These are phyloP conservation scores for Leucophora obtusa DNA, from an alignment of 2,888 invertebrate species.

Conservation along the genomic window DNA sequence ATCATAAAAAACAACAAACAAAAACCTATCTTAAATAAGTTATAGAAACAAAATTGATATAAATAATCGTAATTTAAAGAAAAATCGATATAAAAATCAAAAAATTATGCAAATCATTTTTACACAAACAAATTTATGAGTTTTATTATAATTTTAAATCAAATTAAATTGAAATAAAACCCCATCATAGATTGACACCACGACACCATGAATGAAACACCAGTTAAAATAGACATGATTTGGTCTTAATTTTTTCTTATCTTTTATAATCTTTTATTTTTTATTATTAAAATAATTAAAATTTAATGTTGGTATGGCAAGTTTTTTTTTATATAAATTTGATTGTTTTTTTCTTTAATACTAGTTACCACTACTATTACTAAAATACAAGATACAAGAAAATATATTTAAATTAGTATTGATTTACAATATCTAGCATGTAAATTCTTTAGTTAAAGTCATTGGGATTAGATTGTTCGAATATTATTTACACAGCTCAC, in stretches of 20 bases:
- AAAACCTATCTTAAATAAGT: not conserved
- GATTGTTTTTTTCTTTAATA: not conserved
- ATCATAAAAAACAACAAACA: not conserved
- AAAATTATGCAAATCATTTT: not conserved
- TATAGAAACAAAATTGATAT: not conserved
- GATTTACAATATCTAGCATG: conserved; percentile 20
- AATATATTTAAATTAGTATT: conserved; percentile 9
- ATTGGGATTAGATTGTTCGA: conserved; percentile 40
- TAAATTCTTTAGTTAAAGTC: conserved; percentile 36
- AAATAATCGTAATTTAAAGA: conserved; percentile 1
- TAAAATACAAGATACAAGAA: conserved; percentile 10
- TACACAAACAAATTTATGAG: not conserved
- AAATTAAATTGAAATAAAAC: too few species aligned
- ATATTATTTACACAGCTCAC: not conserved
- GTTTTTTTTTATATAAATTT: conserved; percentile 1
- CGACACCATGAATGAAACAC: not conserved
- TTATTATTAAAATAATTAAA: not conserved
- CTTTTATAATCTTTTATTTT: not conserved
- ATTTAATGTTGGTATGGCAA: conserved; percentile 23
- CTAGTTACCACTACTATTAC: not conserved
- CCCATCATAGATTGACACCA: not conserved
- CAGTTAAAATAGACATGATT: not conserved
- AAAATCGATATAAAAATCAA: not conserved
- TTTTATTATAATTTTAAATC: not conserved
- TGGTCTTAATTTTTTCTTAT: conserved; percentile 1